Evolutionary conservation across 2,797 vertebrate species (phyloP).

Genomic region (Cuniculus paca): DNA sequence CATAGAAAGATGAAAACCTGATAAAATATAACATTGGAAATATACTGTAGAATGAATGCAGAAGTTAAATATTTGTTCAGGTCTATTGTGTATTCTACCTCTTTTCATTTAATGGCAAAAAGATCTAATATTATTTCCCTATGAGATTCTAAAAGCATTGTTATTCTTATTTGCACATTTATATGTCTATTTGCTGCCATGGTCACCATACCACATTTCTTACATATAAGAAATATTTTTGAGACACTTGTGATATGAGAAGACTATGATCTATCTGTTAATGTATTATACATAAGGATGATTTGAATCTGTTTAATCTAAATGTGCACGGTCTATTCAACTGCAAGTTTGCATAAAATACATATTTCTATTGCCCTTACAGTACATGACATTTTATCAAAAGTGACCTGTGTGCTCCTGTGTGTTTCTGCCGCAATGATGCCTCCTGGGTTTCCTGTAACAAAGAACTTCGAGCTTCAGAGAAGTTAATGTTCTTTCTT

Average conservation of each 20-base stretch:
- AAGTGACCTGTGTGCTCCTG: conserved; percentile 69
- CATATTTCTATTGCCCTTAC: conserved; percentile 66
- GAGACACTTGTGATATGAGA: conserved; percentile 16
- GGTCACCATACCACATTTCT: conserved; percentile 28
- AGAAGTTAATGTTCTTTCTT: conserved; percentile 82
- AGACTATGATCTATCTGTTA: conserved; percentile 63
- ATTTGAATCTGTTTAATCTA: conserved; percentile 71
- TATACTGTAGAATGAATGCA: not conserved
- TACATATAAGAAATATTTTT: conserved; percentile 60
- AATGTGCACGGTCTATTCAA: conserved; percentile 63
- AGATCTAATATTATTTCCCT: conserved; percentile 15
- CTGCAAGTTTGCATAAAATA: conserved; percentile 71
- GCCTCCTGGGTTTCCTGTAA: conserved; percentile 66
- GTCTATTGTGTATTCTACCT: not conserved
- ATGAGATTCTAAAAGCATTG: not conserved
- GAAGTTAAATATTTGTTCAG: not conserved
- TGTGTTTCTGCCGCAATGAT: conserved; percentile 74
- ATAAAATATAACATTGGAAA: not conserved
- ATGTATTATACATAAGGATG: conserved; percentile 72
- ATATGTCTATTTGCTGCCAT: conserved; percentile 31
- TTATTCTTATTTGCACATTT: conserved; percentile 40
- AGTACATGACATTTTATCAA: conserved; percentile 76
- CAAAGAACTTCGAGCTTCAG: conserved; percentile 68
- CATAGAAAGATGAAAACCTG: not conserved
- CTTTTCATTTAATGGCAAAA: conserved; percentile 45